Evolutionary conservation across 2,888 invertebrate species (phyloP).

Genomic region (Yponomeuta malinellus): DNA sequence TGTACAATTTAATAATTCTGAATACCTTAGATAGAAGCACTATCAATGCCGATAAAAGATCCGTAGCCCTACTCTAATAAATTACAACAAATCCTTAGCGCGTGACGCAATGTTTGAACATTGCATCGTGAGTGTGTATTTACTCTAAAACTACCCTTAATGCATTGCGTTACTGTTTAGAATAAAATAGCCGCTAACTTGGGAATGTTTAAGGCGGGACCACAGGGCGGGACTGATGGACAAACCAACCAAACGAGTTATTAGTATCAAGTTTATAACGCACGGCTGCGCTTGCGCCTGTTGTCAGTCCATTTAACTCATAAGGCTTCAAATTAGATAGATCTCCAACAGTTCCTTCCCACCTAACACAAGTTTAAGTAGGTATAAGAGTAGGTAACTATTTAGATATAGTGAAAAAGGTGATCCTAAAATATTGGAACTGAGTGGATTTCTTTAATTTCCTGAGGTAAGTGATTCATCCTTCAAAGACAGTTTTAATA

Average conservation of each 20-base stretch:
- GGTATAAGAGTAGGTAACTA: too few species aligned
- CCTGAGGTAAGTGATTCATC: too few species aligned
- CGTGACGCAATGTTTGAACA: background rate
- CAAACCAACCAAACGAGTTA: conserved; percentile 36
- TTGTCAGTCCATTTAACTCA: conserved; percentile 18
- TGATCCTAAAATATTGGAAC: too few species aligned
- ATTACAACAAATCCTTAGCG: background rate
- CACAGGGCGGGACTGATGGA: background rate
- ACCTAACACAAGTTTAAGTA: too few species aligned
- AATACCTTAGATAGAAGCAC: too few species aligned
- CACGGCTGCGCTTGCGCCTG: conserved; percentile 29
- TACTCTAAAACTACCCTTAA: background rate
- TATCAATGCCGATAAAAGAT: too few species aligned
- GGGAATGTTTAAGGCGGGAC: background rate
- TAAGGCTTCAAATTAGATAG: too few species aligned
- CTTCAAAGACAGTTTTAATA: too few species aligned
- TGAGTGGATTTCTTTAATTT: too few species aligned
- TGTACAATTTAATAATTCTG: too few species aligned
- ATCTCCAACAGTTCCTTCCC: too few species aligned
- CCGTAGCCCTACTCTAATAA: background rate
- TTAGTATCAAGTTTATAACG: conserved; percentile 31
- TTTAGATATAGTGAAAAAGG: too few species aligned
- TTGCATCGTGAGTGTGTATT: background rate
- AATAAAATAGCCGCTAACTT: background rate
- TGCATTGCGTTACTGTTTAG: background rate